phyloP scores from a whole-genome alignment of 92 coral and sea anemone species.

The Montipora capitata region DNA sequence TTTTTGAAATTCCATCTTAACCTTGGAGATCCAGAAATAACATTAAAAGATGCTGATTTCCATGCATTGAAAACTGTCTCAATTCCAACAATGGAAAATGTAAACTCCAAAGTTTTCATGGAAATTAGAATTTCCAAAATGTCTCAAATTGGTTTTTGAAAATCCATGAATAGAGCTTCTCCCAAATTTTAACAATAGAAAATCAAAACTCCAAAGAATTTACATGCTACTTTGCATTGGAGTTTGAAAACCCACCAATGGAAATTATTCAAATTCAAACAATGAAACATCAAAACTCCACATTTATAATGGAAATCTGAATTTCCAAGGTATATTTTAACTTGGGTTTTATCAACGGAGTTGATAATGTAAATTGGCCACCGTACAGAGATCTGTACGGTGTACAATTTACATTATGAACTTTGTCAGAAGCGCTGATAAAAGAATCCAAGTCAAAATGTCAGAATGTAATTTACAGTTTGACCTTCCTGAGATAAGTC shows the following conservation, averaged over 20 bases:
- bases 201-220: constrained; percentile 16
- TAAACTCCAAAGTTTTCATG: constrained; percentile 30
- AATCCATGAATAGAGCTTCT: constrained; percentile 12
- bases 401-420: too few relatives aligned
- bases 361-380: too few relatives aligned
- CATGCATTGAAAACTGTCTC: constrained; percentile 20
- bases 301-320: neutral
- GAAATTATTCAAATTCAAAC: constrained; percentile 5
- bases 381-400: too few relatives aligned
- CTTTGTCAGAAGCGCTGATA: too few relatives aligned
- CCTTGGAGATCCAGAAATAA: neutral
- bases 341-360: too few relatives aligned
- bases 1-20: constrained; percentile 7
- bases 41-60: constrained; percentile 5
- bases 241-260: constrained; percentile 9
- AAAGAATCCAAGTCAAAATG: too few relatives aligned
- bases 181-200: constrained; percentile 19
- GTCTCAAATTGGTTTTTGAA: constrained; percentile 15
- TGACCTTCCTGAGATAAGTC: too few relatives aligned
- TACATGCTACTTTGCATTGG: constrained; percentile 18
- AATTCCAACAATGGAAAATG: constrained; percentile 4
- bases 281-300: neutral
- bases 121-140: constrained; percentile 30
- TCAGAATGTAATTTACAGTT: too few relatives aligned
- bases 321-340: too few relatives aligned